phyloP scores from a whole-genome alignment of 2,797 vertebrate species.

The Hypotaenidia okinawae region DNA sequence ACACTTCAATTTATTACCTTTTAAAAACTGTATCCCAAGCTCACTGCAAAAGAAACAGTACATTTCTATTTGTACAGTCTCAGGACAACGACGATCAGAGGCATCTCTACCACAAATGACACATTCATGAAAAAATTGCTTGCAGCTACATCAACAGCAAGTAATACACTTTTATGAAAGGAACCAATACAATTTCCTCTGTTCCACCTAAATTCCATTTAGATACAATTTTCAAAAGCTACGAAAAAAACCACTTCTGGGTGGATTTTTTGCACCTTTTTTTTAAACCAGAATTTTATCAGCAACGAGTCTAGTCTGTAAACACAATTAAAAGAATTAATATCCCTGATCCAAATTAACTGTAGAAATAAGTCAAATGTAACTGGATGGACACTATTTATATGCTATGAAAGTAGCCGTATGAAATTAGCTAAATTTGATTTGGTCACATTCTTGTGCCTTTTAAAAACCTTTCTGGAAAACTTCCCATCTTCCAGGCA shows the following conservation, averaged over 20 bases:
- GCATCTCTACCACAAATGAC: not conserved
- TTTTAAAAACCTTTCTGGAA: not conserved
- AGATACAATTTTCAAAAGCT: not conserved
- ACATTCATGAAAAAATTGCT: not conserved
- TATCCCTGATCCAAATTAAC: not conserved
- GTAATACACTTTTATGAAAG: not conserved
- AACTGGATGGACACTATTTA: not conserved
- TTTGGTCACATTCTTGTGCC: not conserved
- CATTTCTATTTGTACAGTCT: not conserved
- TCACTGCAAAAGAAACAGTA: not conserved
- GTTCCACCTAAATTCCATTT: not conserved
- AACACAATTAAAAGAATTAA: not conserved
- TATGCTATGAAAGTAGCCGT: not conserved
- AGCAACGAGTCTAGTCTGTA: not conserved
- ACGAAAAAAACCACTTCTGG: not conserved
- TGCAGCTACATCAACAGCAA: not conserved
- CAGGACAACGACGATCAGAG: not conserved
- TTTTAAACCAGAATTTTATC: not conserved
- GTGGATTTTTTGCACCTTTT: not conserved
- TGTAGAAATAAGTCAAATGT: not conserved
- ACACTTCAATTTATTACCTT: not conserved
- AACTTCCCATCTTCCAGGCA: not conserved
- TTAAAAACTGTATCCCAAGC: constrained; percentile 27
- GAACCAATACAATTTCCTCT: not conserved
- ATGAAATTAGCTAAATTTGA: not conserved